Evolutionary conservation across 2,888 invertebrate genomes (phyloP).

Genomic region (Cheilosia impressa): DNA sequence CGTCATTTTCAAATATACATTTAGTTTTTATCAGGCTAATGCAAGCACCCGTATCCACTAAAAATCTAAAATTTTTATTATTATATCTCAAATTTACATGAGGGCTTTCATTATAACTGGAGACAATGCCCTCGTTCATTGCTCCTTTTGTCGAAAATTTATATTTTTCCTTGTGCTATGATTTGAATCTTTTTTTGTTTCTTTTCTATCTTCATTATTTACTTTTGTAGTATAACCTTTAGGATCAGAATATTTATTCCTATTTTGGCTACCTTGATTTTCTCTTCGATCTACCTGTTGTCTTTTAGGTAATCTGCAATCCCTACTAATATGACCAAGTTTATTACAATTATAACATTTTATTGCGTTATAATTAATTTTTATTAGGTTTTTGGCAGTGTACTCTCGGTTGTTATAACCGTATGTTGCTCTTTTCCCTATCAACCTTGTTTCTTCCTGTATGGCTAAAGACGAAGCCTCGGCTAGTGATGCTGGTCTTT

Average conservation of each 20-base stretch:
- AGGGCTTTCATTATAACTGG: slow-evolving; percentile 19
- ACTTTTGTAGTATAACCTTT: not conserved
- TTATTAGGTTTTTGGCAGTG: not conserved
- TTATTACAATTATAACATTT: slow-evolving; percentile 38
- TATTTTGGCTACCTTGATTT: slow-evolving; percentile 4
- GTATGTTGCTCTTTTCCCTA: slow-evolving; percentile 18
- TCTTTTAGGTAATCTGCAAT: slow-evolving; percentile 9
- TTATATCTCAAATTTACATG: slow-evolving; percentile 14
- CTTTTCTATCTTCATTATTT: slow-evolving; percentile 9
- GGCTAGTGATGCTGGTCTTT: slow-evolving; percentile 4
- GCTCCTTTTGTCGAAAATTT: slow-evolving; percentile 39
- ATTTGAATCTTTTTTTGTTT: slow-evolving; percentile 9
- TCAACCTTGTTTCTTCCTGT: slow-evolving; percentile 22
- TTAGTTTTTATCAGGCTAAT: slow-evolving; percentile 14
- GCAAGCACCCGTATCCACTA: slow-evolving; percentile 25
- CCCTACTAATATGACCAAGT: slow-evolving; percentile 23
- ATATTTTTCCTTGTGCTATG: slow-evolving; percentile 8
- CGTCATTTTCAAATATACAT: slow-evolving; percentile 26
- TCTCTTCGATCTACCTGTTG: slow-evolving; percentile 5
- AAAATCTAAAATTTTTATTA: slow-evolving; percentile 16
- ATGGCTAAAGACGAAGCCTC: slow-evolving; percentile 30
- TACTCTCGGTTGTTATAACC: slow-evolving; percentile 6
- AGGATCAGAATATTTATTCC: not conserved
- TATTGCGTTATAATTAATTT: slow-evolving; percentile 16
- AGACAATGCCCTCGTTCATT: slow-evolving; percentile 23